Evolutionary conservation across 1,140 invertebrate species (phyloP).

Genomic region (Geopemphigus sp.): DNA sequence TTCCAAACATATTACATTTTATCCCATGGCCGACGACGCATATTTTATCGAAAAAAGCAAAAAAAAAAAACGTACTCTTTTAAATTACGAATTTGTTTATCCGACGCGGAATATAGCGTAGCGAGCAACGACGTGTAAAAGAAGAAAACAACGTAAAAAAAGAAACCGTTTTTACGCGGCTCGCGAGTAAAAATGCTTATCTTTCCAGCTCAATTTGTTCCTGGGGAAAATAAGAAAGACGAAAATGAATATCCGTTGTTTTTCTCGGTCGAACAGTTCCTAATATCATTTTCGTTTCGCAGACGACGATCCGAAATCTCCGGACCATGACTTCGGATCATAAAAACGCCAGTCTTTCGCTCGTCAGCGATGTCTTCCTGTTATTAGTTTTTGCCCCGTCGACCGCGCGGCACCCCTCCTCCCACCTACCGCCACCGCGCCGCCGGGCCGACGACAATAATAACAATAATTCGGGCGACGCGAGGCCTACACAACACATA

Average conservation of each 20-base stretch:
- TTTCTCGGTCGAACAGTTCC: constrained; percentile 32
- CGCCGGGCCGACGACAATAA: not conserved
- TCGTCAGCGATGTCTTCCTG: constrained; percentile 27
- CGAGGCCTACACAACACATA: not conserved
- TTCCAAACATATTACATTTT: too few relatives aligned
- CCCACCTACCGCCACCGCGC: too few relatives aligned
- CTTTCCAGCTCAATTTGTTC: constrained; percentile 29
- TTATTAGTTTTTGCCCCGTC: constrained; percentile 42
- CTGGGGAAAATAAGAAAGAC: not conserved
- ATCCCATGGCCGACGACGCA: not conserved
- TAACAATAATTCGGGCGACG: constrained; percentile 37
- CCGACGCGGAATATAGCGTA: not conserved
- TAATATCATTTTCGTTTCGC: constrained; percentile 15
- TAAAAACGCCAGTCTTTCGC: constrained; percentile 39
- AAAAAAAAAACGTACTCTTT: not conserved
- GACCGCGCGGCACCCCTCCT: not conserved
- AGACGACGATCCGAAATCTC: constrained; percentile 25
- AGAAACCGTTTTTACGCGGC: constrained; percentile 10
- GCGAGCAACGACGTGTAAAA: constrained; percentile 8
- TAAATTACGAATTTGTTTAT: not conserved
- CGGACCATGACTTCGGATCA: constrained; percentile 34
- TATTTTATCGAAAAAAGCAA: not conserved
- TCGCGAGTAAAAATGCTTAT: constrained; percentile 20
- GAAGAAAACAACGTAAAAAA: not conserved
- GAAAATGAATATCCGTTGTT: constrained; percentile 28